Evolutionary conservation across 2,888 invertebrate genomes (phyloP).

Genomic region (Entomobrya proxima): DNA sequence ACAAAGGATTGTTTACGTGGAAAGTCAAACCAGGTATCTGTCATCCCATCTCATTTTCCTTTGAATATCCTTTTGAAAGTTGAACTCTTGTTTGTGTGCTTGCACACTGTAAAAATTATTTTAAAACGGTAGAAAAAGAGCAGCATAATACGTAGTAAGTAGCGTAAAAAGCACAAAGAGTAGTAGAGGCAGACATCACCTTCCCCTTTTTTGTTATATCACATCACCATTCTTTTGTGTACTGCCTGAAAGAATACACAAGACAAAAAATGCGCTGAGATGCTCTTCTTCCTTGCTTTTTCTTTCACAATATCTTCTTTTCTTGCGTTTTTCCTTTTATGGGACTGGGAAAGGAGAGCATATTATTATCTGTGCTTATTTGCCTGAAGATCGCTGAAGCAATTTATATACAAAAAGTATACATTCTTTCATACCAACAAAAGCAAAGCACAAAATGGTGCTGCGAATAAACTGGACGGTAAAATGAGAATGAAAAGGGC

Average conservation of each 20-base stretch:
- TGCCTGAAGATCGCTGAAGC: not conserved
- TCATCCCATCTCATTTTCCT: not conserved
- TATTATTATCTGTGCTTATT: not conserved
- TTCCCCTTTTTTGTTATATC: not conserved
- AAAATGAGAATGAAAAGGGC: slow-evolving; percentile 2
- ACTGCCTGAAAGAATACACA: not conserved
- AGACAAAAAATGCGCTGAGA: not conserved
- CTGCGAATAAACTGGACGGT: not conserved
- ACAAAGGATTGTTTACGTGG: not conserved
- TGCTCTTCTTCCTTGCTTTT: not conserved
- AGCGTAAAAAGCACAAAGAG: not conserved
- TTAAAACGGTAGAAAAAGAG: not conserved
- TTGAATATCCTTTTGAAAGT: not conserved
- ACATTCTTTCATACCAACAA: not conserved
- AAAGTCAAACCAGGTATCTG: not conserved
- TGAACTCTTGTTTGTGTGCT: not conserved
- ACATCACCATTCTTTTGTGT: not conserved
- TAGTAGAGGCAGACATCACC: slow-evolving; percentile 2
- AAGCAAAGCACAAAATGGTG: not conserved
- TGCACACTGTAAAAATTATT: not conserved
- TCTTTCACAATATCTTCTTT: not conserved
- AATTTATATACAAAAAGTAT: not conserved
- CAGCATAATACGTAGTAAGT: not conserved
- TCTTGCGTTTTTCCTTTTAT: not conserved
- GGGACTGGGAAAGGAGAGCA: not conserved